phyloP scores from a whole-genome alignment of 2,888 invertebrate genomes.

The Eilema depressum region DNA sequence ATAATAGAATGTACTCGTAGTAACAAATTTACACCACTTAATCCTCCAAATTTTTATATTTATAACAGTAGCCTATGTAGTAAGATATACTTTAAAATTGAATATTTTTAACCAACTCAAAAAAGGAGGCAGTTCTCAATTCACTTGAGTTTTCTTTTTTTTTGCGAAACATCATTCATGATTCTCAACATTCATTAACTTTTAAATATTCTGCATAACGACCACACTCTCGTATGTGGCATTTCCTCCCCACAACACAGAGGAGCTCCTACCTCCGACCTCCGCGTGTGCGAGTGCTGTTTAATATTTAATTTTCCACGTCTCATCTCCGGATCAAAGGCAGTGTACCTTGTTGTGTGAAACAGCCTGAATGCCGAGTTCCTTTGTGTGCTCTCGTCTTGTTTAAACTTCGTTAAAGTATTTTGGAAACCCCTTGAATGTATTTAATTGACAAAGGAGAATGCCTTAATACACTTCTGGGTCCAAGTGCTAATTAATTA shows the following conservation, averaged over 20 bases:
- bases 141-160: too few species aligned
- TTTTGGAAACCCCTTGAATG: background rate
- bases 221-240: background rate
- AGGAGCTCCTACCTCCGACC: background rate
- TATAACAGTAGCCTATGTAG: too few species aligned
- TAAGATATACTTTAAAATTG: too few species aligned
- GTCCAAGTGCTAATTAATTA: background rate
- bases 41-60: too few species aligned
- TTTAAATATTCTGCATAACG: background rate
- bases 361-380: background rate
- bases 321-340: conserved; percentile 20
- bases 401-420: background rate
- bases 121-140: too few species aligned
- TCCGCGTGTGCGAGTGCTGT: background rate
- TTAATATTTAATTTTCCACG: conserved; percentile 21
- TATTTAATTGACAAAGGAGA: background rate
- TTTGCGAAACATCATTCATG: background rate
- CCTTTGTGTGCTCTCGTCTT: background rate
- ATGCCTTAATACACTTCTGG: background rate
- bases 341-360: background rate
- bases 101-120: too few species aligned
- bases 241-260: background rate
- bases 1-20: too few species aligned
- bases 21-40: too few species aligned
- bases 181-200: background rate